Percentiles rank a stretch among this genome's conserved stretches.
Conservation (phyloP, 2,888 invertebrate species). For the Andrena chrysosceles region DNA sequence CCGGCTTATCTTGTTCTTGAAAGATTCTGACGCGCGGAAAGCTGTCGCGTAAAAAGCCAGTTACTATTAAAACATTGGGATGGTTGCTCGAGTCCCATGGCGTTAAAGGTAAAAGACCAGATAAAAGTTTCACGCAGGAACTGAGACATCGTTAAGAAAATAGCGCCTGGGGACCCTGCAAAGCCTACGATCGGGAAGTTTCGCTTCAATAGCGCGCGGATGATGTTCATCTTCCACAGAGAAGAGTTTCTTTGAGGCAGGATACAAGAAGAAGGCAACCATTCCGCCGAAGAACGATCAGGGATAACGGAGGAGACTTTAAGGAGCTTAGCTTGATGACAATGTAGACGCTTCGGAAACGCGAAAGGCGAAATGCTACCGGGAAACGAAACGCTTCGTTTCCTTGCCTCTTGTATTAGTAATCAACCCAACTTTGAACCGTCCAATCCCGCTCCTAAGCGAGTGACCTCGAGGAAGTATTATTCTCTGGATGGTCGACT, state of each 20-base stretch:
- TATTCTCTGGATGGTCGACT: slow-evolving; percentile 41
- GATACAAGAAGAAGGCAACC: slow-evolving; percentile 57
- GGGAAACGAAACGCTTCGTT: slow-evolving; percentile 42
- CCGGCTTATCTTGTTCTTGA: too few species aligned
- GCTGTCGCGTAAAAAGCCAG: too few species aligned
- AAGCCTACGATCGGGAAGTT: slow-evolving; percentile 51
- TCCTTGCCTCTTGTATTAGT: slow-evolving; percentile 59
- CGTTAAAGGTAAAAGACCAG: not conserved
- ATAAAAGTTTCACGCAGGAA: not conserved
- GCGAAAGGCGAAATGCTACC: slow-evolving; percentile 45
- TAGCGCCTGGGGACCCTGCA: not conserved
- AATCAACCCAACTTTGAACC: slow-evolving; percentile 44
- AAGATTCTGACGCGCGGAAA: too few species aligned
- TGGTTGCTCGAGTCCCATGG: too few species aligned
- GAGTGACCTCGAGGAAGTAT: slow-evolving; percentile 16
- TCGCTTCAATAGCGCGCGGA: slow-evolving; percentile 19
- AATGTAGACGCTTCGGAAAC: slow-evolving; percentile 63
- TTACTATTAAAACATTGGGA: too few species aligned
- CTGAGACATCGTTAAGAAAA: not conserved
- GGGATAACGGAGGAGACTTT: slow-evolving; percentile 50
- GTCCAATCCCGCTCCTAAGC: not conserved
- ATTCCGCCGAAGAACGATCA: slow-evolving; percentile 55
- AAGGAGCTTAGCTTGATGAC: slow-evolving; percentile 70
- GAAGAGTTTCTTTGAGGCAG: slow-evolving; percentile 39
- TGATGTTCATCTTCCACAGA: slow-evolving; percentile 41